Conservation (phyloP, 1,140 invertebrate genomes). For the Mactra quadrangularis region DNA sequence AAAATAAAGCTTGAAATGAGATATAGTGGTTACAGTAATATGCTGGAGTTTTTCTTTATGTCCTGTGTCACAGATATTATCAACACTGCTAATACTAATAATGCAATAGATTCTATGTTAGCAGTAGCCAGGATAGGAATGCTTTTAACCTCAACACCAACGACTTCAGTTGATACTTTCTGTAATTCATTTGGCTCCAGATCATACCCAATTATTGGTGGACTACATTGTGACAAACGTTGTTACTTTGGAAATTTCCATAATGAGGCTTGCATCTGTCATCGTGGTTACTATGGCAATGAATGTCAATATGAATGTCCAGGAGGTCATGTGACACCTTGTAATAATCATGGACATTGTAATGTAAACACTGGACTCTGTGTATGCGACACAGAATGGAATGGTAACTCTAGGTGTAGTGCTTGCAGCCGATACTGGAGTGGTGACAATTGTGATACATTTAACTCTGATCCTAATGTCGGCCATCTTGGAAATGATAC, state of each 20-base stretch:
- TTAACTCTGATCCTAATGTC: conserved; percentile 24
- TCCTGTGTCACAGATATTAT: conserved; percentile 34
- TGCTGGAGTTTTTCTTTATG: conserved; percentile 21
- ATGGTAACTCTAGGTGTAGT: conserved; percentile 47
- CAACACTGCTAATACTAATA: conserved; percentile 5
- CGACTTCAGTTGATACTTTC: neutral
- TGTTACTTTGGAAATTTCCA: conserved; percentile 35
- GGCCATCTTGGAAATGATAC: neutral
- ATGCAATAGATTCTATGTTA: conserved; percentile 26
- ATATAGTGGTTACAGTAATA: neutral
- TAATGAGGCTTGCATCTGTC: conserved; percentile 26
- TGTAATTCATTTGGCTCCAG: conserved; percentile 46
- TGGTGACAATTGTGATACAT: conserved; percentile 36
- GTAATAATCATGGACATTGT: conserved; percentile 51
- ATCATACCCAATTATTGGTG: conserved; percentile 25
- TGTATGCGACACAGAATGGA: conserved; percentile 43
- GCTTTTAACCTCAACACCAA: neutral
- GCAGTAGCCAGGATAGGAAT: conserved; percentile 16
- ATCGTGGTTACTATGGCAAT: conserved; percentile 40
- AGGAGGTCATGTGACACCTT: conserved; percentile 42
- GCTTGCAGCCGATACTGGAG: conserved; percentile 20
- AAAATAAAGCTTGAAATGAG: neutral
- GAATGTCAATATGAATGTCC: conserved; percentile 49
- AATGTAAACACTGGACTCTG: conserved; percentile 44
- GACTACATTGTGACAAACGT: conserved; percentile 16